Base-by-base conservation (phyloP, 2,888 invertebrate species). In the Cephus nigrinus region DNA sequence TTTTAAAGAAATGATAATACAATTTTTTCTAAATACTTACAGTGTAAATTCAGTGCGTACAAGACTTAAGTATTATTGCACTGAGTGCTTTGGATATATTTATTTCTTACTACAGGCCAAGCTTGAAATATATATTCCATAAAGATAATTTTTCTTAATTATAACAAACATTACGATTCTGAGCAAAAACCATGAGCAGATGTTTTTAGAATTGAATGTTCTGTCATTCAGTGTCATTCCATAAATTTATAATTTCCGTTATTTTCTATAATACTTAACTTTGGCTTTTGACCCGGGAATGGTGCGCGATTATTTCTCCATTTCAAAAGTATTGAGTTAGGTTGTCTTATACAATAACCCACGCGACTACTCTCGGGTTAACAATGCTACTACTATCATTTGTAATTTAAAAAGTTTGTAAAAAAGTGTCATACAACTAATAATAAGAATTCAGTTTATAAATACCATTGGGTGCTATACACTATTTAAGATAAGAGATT, bases 161-260 rank as follows among this genome's bases (percentile, higher is more conserved):
- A 55, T 55, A 55, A 23, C 23, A 55, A 55, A 55, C 5, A 40
- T 40, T 40, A 55, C 9, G 23, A 23, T 55, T 55, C 15, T 23
- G 2, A 23, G 23, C 23, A 23, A 55, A 9, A 55, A 55, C 9
- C 0, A 55, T 23, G 23, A 55, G 23, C 15, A 40, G 23, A 55
- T 55, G 23, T 9, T 23, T 55, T 55, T 55, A 23, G 2, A 55
- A 9, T 55, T 55, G 23, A 23, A 23, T 55, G 23, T 23, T 55
- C 5, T 9, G 9, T 55, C 9, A 15, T 55, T 23, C 9, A 1
- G 9, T 55, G 76, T 73, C 55, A 74, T 78, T 81, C 76, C 71
- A 75, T 72, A 79, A 74, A 73, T 76, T 23, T 69, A 36, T 68
- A 30, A 72, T 73, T 40, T 71, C 76, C 77, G 36, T 76, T 78